Evolutionary conservation across 2,797 vertebrate genomes (phyloP), one percentile per base, ranked within the genome.

Genomic region (Sandelia bainsii): DNA sequence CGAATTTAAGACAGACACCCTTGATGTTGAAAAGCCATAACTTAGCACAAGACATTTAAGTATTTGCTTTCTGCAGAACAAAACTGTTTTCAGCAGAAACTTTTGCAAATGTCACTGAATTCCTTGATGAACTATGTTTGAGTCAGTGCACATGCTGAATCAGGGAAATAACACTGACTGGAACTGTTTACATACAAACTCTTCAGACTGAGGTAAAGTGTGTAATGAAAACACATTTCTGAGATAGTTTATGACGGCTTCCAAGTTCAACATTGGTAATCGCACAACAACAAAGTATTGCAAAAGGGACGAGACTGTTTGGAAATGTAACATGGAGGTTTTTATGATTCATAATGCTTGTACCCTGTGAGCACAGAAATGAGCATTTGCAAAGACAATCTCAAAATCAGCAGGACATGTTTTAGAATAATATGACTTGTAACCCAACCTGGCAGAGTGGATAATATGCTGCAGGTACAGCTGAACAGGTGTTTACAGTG

Each of bases 131-230:
- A 23, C 37, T 53, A 44, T 60, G 29, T 64, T 29, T 44, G 48
- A 53, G 20, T 53, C n/a, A 17, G 42, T 63, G 52, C 14, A 27
- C 37, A 37, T 39, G 22, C 10, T 63, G 23, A 67, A 52, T 70
- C 45, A 53, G 49, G 32, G 25, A n/a, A 29, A 61, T 70, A 79
- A 61, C 63, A 71, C 70, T 42, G 57, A 58, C 64, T 37, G 20
- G 56, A 62, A 56, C 16, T 77, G 81, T 86, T 82, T 77, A 83
- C 81, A 80, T 60, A 64, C 37, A 19, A 53, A 39, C 8, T 62
- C 37, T 14, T 44, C 25, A 14, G 20, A 52, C 17, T 44, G 25
- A 61, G 11, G 29, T 39, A 32, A 60, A 71, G 58, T 32, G 22
- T 57, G 19, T 19, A 12, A 50, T 23, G 46, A 51, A 60, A 34